Base-by-base conservation (phyloP, 2,797 vertebrate genomes). In the Lutjanus campechanus region DNA sequence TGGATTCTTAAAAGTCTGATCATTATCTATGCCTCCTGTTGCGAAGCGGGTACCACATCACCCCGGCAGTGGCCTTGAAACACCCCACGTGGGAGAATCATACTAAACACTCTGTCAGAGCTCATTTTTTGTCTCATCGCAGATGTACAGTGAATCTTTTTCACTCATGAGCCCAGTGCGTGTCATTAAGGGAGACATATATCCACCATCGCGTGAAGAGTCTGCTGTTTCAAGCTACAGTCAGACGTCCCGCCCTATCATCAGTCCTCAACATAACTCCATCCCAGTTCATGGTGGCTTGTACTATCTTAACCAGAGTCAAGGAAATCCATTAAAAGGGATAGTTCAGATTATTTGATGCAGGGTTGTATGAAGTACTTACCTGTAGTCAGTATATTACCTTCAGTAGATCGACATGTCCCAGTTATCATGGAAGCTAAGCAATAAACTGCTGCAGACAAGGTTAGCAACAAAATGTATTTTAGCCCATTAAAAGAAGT, bases 11-110 rank as follows among this genome's bases (percentile, higher is more conserved):
- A 85, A 71, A 88, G 72, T 85, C 73, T 29, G 75, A 92, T 89
- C 79, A 87, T 91, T 92, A 91, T 90, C 83, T 79, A 55, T 11
- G 19, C 82, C 81, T 78, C 85, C 83, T 85, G 89, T 84, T 73
- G 86, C n/a, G 77, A 69, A 55, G 55, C 11, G 29, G 73, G 72
- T 69, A 77, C 69, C 50, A 67, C 64, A 83, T 80, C 76, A 79
- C 61, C 60, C 64, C 83, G 81, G 54, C 63, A 72, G 60, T 51
- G 84, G 84, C 85, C 77, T 75, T 82, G 60, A 78, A 81, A 85
- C 77, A 70, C 56, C 50, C 22, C 79, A 82, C 74, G 64, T 49
- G 60, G 79, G 80, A 77, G 69, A 69, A 82, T 82, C 56, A 65
- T 47, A 79, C 72, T 80, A 84, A 85, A 78, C 63, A 71, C 63